Evolutionary conservation across 2,797 vertebrate species (phyloP), one percentile per base, ranked within the genome.

Genomic region (Cuculus canorus): DNA sequence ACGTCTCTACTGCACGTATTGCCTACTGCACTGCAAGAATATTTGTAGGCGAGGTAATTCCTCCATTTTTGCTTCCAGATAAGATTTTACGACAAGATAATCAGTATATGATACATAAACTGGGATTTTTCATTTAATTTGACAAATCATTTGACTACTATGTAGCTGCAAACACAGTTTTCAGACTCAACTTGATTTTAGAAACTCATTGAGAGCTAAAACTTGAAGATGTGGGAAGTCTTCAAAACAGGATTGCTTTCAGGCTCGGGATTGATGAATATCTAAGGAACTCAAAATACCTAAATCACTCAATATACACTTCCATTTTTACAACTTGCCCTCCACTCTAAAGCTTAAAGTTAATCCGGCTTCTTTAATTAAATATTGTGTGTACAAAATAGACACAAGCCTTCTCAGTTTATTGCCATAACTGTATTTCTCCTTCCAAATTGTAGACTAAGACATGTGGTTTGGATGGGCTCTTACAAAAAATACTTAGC

Each of bases 1-100:
- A 7, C 9, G 5, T 1, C 7, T 13, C n/a, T 72, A 4, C 8
- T 76, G 30, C 33, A 18, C 0, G 0, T 17, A 32, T 35, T 45
- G 41, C 23, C 0, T 48, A 0, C 50, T 72, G 47, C 13, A 21
- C 45, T 54, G 7, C 10, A 19, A 56, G 47, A 80, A 17, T 43
- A 39, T 33, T 54, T 73, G 8, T 60, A 32, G 45, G 21, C 53
- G 53, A 68, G 10, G 15, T 13, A 33, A 83, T 16, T 4, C 13
- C 28, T 75, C 56, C 50, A 6, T 68, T 73, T 83, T 88, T 83
- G 28, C 27, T 75, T 48, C 50, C 88, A 61, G 30, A 25, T 17
- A 65, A 68, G 48, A 6, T 22, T 71, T 78, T 61, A 32, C 43
- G 60, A 17, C 25, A 7, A 39, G 13, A 41, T 18, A 45, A 64